A percentile compares a stretch with the other conserved stretches of the same genome.
phyloP scores from a whole-genome alignment of 2,888 invertebrate genomes.

The Lamellibrachia satsuma region DNA sequence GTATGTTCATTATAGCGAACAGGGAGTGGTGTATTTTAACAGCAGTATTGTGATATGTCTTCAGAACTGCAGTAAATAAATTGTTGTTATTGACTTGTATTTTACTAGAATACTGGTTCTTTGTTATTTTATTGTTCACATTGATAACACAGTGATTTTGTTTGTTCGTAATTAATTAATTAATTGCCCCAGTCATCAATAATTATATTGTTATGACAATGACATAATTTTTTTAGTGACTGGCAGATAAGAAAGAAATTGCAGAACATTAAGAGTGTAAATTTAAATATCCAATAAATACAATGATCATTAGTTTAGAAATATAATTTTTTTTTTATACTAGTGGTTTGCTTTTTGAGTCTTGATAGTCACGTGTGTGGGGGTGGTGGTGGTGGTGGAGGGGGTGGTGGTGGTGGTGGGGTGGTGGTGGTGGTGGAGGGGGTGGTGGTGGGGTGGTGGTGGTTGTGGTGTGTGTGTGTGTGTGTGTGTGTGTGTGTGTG shows the following conservation, averaged over 20 bases:
- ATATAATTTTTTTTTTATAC: too few relatives aligned
- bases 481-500: background rate
- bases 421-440: too few relatives aligned
- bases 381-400: too few relatives aligned
- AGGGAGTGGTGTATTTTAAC: background rate
- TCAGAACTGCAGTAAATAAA: slow-evolving; percentile 6
- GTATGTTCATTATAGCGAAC: background rate
- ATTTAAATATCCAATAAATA: too few relatives aligned
- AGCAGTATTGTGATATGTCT: background rate
- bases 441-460: too few relatives aligned
- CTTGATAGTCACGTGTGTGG: too few relatives aligned
- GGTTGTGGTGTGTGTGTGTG: background rate
- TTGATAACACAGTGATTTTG: background rate
- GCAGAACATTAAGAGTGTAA: background rate
- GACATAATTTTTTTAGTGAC: background rate
- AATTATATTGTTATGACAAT: background rate
- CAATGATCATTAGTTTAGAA: too few relatives aligned
- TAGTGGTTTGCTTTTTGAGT: too few relatives aligned
- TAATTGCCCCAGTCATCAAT: background rate
- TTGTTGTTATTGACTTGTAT: background rate
- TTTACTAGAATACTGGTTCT: background rate
- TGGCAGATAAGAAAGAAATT: background rate
- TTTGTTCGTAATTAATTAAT: background rate
- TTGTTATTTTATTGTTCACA: background rate
- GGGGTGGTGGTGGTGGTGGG: too few relatives aligned